Percentiles rank a stretch among this genome's conserved stretches.
phyloP scores from a whole-genome alignment of 2,888 invertebrate species.

The Ochropleura plecta region DNA sequence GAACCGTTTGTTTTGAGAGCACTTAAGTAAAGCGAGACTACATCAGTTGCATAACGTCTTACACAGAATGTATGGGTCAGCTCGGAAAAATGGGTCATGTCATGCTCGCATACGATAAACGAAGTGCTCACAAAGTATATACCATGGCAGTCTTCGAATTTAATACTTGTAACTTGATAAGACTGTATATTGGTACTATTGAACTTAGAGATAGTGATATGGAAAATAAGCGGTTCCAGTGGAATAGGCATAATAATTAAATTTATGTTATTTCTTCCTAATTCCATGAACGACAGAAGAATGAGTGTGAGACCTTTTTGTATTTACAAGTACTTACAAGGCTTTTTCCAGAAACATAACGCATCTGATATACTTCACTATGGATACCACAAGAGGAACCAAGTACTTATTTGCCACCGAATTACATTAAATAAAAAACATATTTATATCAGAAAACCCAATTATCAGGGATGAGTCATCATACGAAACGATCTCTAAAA shows the following conservation, averaged over 20 bases:
- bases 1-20: constrained; percentile 40
- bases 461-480: constrained; percentile 32
- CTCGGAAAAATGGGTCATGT: constrained; percentile 58
- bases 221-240: not conserved
- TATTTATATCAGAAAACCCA: constrained; percentile 24
- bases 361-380: not conserved
- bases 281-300: not conserved
- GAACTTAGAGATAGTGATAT: not conserved
- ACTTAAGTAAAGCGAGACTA: constrained; percentile 49
- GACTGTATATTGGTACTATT: constrained; percentile 12
- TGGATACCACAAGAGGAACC: not conserved
- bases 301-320: not conserved
- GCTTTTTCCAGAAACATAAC: not conserved
- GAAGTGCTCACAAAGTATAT: constrained; percentile 38
- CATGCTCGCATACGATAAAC: constrained; percentile 40
- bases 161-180: constrained; percentile 41
- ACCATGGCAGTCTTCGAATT: constrained; percentile 43
- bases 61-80: constrained; percentile 58
- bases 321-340: not conserved
- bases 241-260: too few relatives aligned
- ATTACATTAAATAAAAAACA: constrained; percentile 4
- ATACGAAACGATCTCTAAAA: constrained; percentile 45
- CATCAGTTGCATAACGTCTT: constrained; percentile 54
- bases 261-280: not conserved
- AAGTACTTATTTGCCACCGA: not conserved